phyloP scores from a whole-genome alignment of 2,113 vertebrate genomes.

The Paradisaea rubra region DNA sequence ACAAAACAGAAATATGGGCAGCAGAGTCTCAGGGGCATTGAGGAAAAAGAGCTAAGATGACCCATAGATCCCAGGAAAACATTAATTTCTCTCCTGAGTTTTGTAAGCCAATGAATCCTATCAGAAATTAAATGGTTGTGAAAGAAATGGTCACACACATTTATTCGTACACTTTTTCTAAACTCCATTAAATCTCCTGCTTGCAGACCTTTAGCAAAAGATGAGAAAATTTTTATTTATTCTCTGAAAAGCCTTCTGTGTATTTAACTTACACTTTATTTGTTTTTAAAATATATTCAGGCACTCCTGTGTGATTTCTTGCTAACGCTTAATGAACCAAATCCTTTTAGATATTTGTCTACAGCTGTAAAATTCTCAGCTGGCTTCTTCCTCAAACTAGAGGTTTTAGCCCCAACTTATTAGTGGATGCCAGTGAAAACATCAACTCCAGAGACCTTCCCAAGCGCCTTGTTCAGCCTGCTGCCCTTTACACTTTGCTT shows the following conservation, averaged over 20 bases:
- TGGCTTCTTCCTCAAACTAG: slow-evolving; percentile 15
- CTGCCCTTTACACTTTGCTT: slow-evolving; percentile 34
- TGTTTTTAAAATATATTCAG: slow-evolving; percentile 28
- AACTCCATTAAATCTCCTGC: not conserved
- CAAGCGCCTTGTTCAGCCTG: not conserved
- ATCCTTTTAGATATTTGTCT: slow-evolving; percentile 35
- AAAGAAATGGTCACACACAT: not conserved
- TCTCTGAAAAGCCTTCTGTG: not conserved
- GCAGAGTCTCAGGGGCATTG: not conserved
- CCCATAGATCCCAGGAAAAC: not conserved
- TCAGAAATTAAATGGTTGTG: not conserved
- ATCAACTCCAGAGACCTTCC: not conserved
- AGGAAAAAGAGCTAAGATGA: not conserved
- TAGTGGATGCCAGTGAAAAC: slow-evolving; percentile 2
- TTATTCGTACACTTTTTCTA: not conserved
- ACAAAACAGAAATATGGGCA: not conserved
- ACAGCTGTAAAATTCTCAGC: slow-evolving; percentile 15
- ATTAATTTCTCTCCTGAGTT: not conserved
- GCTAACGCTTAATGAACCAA: slow-evolving; percentile 19
- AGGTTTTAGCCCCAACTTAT: slow-evolving; percentile 14
- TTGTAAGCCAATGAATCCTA: not conserved
- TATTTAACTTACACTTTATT: slow-evolving; percentile 27
- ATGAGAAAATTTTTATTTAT: slow-evolving; percentile 1
- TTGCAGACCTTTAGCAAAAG: not conserved
- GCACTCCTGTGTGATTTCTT: slow-evolving; percentile 8